Evolutionary conservation across 2,113 vertebrate genomes (phyloP).

Genomic region (Panthera tigris): DNA sequence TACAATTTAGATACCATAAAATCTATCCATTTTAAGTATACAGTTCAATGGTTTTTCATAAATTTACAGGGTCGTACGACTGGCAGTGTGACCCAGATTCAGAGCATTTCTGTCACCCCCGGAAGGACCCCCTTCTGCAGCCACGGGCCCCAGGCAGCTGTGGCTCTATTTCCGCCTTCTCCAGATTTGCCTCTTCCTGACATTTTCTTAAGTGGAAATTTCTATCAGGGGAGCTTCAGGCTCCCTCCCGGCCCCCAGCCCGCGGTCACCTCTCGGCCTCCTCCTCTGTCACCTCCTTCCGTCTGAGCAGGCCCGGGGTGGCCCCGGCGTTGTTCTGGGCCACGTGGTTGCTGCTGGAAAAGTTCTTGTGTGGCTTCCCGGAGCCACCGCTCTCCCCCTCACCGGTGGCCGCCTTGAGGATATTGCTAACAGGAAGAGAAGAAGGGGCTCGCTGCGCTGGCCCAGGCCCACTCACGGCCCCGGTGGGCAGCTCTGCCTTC

Average conservation of each 20-base stretch:
- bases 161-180: rapidly evolving
- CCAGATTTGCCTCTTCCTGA: not conserved
- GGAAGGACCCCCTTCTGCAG: not conserved
- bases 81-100: not conserved
- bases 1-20: not conserved
- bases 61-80: not conserved
- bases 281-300: slow-evolving; percentile 93
- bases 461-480: not conserved
- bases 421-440: slow-evolving; percentile 86
- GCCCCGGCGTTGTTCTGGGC: slow-evolving; percentile 16
- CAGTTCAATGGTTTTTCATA: not conserved
- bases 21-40: not conserved
- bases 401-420: slow-evolving; percentile 89
- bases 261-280: slow-evolving; percentile 93
- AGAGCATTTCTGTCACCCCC: not conserved
- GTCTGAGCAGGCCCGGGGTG: slow-evolving; percentile 47
- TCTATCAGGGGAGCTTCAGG: rapidly evolving
- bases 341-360: slow-evolving; percentile 85
- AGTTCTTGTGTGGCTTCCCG: slow-evolving; percentile 92
- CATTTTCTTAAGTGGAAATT: rapidly evolving
- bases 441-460: rapidly evolving
- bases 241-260: rapidly evolving
- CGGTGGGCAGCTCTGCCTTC: rapidly evolving
- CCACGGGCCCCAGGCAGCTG: not conserved
- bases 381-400: slow-evolving; percentile 89